A percentile compares a stretch with the other conserved stretches of the same genome.
phyloP scores from a whole-genome alignment of 1,140 invertebrate genomes.

The Pissodes strobi region DNA sequence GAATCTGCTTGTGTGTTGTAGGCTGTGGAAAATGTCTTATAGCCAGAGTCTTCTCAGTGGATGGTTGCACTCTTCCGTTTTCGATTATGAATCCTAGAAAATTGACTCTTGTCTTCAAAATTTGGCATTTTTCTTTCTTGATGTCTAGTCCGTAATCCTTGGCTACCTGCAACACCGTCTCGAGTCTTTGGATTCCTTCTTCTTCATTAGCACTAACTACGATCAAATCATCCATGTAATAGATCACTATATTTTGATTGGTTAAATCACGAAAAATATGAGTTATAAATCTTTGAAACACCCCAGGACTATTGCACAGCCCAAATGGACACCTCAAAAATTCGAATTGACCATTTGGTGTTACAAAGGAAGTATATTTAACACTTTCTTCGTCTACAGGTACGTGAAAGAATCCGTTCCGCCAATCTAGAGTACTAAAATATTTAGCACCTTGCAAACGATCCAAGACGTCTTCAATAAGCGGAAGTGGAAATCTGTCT shows the following conservation, averaged over 20 bases:
- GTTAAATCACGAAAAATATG: slow-evolving; percentile 43
- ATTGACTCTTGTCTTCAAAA: too few species aligned
- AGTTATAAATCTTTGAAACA: slow-evolving; percentile 39
- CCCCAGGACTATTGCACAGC: slow-evolving; percentile 41
- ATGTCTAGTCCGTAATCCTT: too few species aligned
- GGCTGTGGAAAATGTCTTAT: background rate
- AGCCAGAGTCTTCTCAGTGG: background rate
- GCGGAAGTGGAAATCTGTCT: slow-evolving; percentile 46
- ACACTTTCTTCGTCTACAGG: slow-evolving; percentile 37
- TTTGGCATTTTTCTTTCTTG: too few species aligned
- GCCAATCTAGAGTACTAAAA: slow-evolving; percentile 46
- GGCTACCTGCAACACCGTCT: too few species aligned
- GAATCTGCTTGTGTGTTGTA: background rate
- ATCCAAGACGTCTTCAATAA: slow-evolving; percentile 43
- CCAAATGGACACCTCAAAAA: too few species aligned
- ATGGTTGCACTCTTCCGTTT: too few species aligned
- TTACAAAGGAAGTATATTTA: too few species aligned
- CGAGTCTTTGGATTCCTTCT: slow-evolving; percentile 36
- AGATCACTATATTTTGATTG: slow-evolving; percentile 37
- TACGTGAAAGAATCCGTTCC: slow-evolving; percentile 52
- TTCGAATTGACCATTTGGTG: slow-evolving; percentile 47
- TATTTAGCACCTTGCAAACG: slow-evolving; percentile 31
- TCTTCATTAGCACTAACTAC: slow-evolving; percentile 35
- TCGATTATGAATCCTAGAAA: too few species aligned
- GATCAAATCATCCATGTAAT: slow-evolving; percentile 40